Evolutionary conservation across 1,140 invertebrate genomes (phyloP).

Genomic region (Bombus confusus): DNA sequence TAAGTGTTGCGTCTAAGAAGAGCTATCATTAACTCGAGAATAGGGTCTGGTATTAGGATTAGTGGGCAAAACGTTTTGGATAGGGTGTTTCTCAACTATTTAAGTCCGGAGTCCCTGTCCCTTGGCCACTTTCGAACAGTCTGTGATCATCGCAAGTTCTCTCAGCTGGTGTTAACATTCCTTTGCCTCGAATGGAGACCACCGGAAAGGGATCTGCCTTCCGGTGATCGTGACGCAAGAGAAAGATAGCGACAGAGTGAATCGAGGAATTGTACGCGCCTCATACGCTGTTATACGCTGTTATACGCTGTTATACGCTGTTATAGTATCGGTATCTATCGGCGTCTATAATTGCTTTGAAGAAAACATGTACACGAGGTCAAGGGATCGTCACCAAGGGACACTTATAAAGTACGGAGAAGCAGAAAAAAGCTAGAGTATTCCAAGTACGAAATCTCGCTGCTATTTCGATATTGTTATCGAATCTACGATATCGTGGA

Average conservation of each 20-base stretch:
- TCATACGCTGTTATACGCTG: neutral
- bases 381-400: too few species aligned
- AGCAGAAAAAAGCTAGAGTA: too few species aligned
- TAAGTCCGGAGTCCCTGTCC: conserved; percentile 26
- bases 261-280: neutral
- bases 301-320: neutral
- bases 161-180: conserved; percentile 55
- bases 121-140: conserved; percentile 14
- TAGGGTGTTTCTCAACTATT: conserved; percentile 67
- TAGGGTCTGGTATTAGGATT: conserved; percentile 70
- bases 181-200: neutral
- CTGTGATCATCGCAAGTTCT: conserved; percentile 50
- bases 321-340: neutral
- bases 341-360: neutral
- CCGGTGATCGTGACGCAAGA: neutral
- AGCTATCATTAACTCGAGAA: conserved; percentile 70
- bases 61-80: conserved; percentile 67
- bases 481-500: neutral
- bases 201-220: neutral
- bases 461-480: too few species aligned
- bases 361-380: too few species aligned
- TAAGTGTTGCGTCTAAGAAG: conserved; percentile 67
- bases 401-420: too few species aligned
- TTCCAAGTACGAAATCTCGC: too few species aligned
- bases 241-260: neutral